Base-by-base conservation (phyloP, 2,113 vertebrate species). In the Nibea coibor region DNA sequence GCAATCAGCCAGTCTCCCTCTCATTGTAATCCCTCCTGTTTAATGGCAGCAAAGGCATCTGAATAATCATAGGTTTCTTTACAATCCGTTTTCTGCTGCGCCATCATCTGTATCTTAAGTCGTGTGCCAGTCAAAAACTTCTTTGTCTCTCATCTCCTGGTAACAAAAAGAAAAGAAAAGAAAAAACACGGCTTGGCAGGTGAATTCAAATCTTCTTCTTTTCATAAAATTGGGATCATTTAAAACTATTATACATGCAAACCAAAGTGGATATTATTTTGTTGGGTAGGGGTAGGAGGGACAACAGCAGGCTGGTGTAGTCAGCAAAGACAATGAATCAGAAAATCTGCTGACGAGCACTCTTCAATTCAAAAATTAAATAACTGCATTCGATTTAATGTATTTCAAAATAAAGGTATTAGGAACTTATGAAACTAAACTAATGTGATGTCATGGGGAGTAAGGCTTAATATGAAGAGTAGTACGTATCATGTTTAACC, bases 31-130 rank as follows among this genome's bases (percentile, higher is more conserved):
- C 75, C 79, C 51, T 68, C 35, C 70, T 79, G 56, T 84, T 90
- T 86, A 86, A 87, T 80, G 75, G 72, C 72, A 87, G 80, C 67
- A 53, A 59, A 88, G 43, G 81, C 63, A 83, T 87, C 75, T 65
- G 53, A 89, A 86, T 90, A 90, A 92, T 93, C 82, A 92, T 66
- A 85, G 90, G 82, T 72, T 91, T 88, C 62, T 17, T 82, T 72
- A 45, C 56, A 77, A 66, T 67, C 51, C 56, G n/a, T 78, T 86
- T 90, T 74, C 63, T 83, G 73, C 73, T 79, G 79, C 62, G n/a
- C 88, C 80, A 86, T 80, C 85, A 80, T 66, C 58, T 61, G 24
- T 53, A 74, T 75, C 43, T 64, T 80, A 77, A 82, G 28, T 80
- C 19, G 22, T 88, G 75, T 83, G 77, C 67, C 43, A 78, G 50